Percentiles rank a stretch among this genome's conserved stretches.
These are phyloP conservation scores for Hoplodrina blanda DNA, from an alignment of 2,888 invertebrate species.

Conservation along the genomic window DNA sequence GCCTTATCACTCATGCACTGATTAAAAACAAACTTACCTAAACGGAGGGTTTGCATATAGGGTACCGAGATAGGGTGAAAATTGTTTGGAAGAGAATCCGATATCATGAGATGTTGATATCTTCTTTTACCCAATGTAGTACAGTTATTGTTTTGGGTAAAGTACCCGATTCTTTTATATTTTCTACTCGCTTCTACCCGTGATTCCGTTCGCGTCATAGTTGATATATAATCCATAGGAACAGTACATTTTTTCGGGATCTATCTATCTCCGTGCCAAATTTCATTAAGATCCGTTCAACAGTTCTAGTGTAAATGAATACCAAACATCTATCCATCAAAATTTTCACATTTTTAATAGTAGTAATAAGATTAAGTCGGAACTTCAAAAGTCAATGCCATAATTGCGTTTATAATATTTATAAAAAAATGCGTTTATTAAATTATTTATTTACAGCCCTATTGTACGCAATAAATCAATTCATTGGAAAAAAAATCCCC, in stretches of 20 bases:
- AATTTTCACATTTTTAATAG: too few relatives aligned
- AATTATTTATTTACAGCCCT: not conserved
- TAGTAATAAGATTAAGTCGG: not conserved
- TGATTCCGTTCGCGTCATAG: too few relatives aligned
- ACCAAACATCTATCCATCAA: too few relatives aligned
- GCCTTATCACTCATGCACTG: slow-evolving; percentile 85
- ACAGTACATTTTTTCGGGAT: too few relatives aligned
- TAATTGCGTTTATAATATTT: not conserved
- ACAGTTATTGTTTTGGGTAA: not conserved
- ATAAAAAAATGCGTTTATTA: too few relatives aligned
- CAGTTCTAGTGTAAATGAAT: too few relatives aligned
- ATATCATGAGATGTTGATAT: slow-evolving; percentile 30
- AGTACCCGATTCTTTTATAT: too few relatives aligned
- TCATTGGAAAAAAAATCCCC: not conserved
- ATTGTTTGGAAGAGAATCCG: slow-evolving; percentile 40
- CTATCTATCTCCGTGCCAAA: too few relatives aligned
- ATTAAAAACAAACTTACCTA: slow-evolving; percentile 87
- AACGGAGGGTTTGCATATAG: slow-evolving; percentile 76
- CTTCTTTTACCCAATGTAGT: slow-evolving; percentile 2
- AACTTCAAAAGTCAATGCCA: not conserved
- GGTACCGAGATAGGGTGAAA: slow-evolving; percentile 67
- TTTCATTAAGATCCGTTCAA: too few relatives aligned
- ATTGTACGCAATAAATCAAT: not conserved
- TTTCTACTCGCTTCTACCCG: too few relatives aligned
- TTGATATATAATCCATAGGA: too few relatives aligned